Conservation (phyloP, 2,888 invertebrate species). For the Ennomos fuscantarius region DNA sequence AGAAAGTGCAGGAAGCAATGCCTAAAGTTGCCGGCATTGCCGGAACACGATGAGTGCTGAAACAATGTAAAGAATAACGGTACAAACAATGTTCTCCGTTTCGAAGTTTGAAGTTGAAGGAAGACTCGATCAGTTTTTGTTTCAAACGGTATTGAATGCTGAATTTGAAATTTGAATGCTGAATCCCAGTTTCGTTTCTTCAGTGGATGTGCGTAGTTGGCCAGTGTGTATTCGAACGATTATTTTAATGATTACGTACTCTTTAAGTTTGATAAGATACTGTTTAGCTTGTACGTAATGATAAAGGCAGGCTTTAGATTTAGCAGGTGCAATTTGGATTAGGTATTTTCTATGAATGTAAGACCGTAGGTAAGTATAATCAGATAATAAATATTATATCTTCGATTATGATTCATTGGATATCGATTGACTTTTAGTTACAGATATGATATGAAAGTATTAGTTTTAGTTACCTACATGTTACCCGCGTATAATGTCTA, state of each 20-base stretch:
- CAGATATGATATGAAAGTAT: too few species aligned
- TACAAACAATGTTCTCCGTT: slow-evolving; percentile 8
- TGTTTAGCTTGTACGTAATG: slow-evolving; percentile 13
- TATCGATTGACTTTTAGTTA: too few species aligned
- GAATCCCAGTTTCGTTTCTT: slow-evolving; percentile 8
- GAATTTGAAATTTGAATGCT: slow-evolving; percentile 2
- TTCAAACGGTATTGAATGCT: too few species aligned
- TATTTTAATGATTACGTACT: background rate
- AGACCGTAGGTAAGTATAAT: background rate
- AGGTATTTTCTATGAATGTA: slow-evolving; percentile 11
- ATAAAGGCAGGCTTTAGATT: slow-evolving; percentile 17
- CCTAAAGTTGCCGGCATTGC: slow-evolving; percentile 65
- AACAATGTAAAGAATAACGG: slow-evolving; percentile 8
- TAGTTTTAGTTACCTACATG: too few species aligned
- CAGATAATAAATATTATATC: too few species aligned
- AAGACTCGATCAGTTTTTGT: too few species aligned
- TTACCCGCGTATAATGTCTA: too few species aligned
- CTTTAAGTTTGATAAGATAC: slow-evolving; percentile 18
- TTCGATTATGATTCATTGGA: too few species aligned
- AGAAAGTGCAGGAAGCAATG: slow-evolving; percentile 67
- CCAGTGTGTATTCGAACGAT: slow-evolving; percentile 14
- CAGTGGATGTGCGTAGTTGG: slow-evolving; percentile 9
- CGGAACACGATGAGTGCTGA: slow-evolving; percentile 76
- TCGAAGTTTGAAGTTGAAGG: background rate
- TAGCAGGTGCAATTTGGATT: slow-evolving; percentile 18